Evolutionary conservation across 2,113 vertebrate genomes (phyloP).

Genomic region (Pteropus alecto): DNA sequence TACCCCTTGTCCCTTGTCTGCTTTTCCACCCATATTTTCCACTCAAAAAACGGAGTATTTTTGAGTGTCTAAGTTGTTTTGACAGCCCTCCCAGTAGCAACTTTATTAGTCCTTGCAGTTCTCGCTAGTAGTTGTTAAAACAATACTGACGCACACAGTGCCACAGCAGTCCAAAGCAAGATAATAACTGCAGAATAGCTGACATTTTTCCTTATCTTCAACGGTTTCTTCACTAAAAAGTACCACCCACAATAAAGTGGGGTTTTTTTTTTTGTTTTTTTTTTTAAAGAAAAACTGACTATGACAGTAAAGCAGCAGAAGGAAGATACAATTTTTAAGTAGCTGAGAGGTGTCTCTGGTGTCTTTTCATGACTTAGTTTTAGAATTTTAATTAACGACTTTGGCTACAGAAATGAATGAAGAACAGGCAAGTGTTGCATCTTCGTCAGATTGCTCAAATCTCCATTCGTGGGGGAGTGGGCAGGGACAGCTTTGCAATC

Average conservation of each 20-base stretch:
- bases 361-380: constrained; percentile 18
- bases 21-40: neutral
- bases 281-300: neutral
- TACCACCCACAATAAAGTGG: neutral
- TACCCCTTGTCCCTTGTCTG: neutral
- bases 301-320: neutral
- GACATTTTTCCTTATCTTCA: neutral
- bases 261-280: neutral
- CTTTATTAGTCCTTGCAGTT: neutral
- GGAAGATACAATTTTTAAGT: neutral
- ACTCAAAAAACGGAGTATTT: constrained; percentile 4
- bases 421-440: neutral
- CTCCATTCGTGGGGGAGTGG: neutral
- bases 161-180: neutral
- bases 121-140: neutral
- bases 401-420: constrained; percentile 50
- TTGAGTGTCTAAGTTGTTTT: neutral
- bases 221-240: neutral
- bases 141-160: neutral
- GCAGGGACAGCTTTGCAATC: neutral
- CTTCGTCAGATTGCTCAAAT: constrained; percentile 22
- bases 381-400: constrained; percentile 56
- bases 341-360: constrained; percentile 15
- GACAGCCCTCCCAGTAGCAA: neutral
- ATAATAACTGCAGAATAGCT: neutral